A percentile compares a stretch with the other conserved stretches of the same genome.
phyloP scores from a whole-genome alignment of 2,113 vertebrate species.

The Eclectus roratus region DNA sequence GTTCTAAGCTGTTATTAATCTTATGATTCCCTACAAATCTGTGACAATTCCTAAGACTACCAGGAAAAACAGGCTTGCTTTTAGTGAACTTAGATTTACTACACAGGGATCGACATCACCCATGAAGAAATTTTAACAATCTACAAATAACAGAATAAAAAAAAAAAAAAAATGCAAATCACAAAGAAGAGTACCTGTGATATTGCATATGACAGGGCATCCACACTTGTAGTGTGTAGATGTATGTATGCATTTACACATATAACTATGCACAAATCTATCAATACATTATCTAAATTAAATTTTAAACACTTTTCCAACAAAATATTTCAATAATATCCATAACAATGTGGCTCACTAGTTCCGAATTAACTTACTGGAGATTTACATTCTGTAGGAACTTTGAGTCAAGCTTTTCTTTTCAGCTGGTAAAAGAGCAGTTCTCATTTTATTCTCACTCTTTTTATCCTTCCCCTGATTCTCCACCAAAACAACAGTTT shows the following conservation, averaged over 20 bases:
- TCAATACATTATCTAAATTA: neutral
- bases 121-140: neutral
- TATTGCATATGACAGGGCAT: neutral
- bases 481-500: neutral
- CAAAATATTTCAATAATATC: neutral
- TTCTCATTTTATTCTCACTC: neutral
- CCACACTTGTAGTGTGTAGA: neutral
- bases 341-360: neutral
- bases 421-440: neutral
- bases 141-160: neutral
- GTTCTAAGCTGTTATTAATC: neutral
- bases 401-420: neutral
- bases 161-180: neutral
- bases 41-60: neutral
- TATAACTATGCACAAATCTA: neutral
- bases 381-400: neutral
- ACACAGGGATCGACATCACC: neutral
- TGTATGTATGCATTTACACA: neutral
- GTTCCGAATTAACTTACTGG: neutral
- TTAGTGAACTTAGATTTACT: neutral
- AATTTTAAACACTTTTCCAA: neutral
- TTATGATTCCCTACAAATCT: neutral
- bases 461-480: neutral
- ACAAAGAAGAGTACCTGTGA: rapidly evolving
- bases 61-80: neutral